Evolutionary conservation across 1,140 invertebrate species (phyloP).

Genomic region (Bombus sylvicola): DNA sequence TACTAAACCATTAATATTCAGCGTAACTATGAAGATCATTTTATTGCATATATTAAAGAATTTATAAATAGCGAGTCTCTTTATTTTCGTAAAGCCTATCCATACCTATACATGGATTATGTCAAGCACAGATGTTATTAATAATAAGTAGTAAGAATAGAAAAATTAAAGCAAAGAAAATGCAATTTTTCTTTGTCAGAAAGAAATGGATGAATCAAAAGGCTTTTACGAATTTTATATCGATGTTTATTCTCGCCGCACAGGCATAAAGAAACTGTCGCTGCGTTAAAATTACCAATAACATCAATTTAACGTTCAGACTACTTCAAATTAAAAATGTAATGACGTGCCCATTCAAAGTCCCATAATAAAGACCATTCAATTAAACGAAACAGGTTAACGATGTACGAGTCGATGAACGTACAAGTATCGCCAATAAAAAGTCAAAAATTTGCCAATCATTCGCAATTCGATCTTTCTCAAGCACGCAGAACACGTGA

Average conservation of each 20-base stretch:
- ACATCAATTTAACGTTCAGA: background rate
- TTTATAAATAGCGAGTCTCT: too few relatives aligned
- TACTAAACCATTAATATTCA: background rate
- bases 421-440: background rate
- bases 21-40: too few relatives aligned
- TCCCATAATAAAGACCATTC: too few relatives aligned
- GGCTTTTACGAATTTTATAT: background rate
- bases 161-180: too few relatives aligned
- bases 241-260: background rate
- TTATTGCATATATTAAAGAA: too few relatives aligned
- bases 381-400: slow-evolving; percentile 12
- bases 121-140: too few relatives aligned
- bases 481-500: background rate
- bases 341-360: background rate
- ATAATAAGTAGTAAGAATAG: too few relatives aligned
- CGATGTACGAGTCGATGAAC: background rate
- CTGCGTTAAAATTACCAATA: background rate
- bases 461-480: background rate
- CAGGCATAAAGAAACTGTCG: too few relatives aligned
- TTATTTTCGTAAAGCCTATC: too few relatives aligned
- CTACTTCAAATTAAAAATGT: too few relatives aligned
- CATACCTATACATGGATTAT: too few relatives aligned
- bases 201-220: background rate
- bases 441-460: background rate
- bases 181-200: too few relatives aligned